Evolutionary conservation across 1,140 invertebrate genomes (phyloP).

Genomic region (Frieseomelitta varia): DNA sequence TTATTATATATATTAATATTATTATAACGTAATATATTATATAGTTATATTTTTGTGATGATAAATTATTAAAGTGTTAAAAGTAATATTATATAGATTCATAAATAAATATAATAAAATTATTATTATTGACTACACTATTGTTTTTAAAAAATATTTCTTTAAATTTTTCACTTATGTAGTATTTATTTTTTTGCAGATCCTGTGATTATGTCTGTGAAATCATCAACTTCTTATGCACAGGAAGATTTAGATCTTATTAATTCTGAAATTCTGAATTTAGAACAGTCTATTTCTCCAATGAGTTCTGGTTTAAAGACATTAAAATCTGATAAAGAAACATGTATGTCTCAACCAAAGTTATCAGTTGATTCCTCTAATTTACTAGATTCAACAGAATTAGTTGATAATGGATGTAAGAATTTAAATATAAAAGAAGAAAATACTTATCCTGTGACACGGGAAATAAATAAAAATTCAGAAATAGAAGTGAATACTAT

Average conservation of each 20-base stretch:
- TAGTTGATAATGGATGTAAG: conserved; percentile 47
- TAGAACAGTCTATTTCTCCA: conserved; percentile 58
- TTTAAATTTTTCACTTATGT: neutral
- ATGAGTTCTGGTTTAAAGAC: conserved; percentile 52
- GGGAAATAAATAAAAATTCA: conserved; percentile 44
- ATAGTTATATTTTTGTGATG: neutral
- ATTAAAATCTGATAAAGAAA: conserved; percentile 62
- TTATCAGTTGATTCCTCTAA: conserved; percentile 60
- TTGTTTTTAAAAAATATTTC: neutral
- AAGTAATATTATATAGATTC: neutral
- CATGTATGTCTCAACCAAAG: conserved; percentile 55
- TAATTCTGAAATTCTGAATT: conserved; percentile 69
- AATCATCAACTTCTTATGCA: conserved; percentile 69
- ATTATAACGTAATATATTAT: neutral
- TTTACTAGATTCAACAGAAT: conserved; percentile 52
- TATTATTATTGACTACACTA: neutral
- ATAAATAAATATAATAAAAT: neutral
- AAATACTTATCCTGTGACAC: conserved; percentile 7
- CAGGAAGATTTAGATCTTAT: conserved; percentile 74
- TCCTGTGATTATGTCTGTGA: conserved; percentile 73
- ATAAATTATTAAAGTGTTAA: neutral
- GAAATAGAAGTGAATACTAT: conserved; percentile 58
- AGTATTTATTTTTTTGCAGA: conserved; percentile 58
- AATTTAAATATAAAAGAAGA: conserved; percentile 18
- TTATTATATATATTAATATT: neutral